Conservation (phyloP, 2,888 invertebrate genomes). For the Cylindroiulus punctatus region DNA sequence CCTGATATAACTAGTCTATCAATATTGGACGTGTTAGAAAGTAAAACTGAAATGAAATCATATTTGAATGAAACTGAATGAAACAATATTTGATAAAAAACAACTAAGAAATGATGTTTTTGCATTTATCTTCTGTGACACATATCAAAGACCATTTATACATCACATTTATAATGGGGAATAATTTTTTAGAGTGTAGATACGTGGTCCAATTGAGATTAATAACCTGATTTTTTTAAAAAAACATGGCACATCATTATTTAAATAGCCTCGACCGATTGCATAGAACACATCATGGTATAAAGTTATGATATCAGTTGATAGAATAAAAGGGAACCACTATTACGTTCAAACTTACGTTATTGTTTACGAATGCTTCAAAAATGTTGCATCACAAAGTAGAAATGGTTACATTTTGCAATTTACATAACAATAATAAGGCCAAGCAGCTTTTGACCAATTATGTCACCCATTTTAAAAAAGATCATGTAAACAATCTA, state of each 20-base stretch:
- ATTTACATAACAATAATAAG: too few relatives aligned
- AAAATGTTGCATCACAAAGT: too few relatives aligned
- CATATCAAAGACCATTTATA: background rate
- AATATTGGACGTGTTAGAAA: too few relatives aligned
- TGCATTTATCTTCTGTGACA: background rate
- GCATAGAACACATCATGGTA: slow-evolving; percentile 27
- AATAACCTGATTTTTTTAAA: background rate
- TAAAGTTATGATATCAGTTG: background rate
- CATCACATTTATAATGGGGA: background rate
- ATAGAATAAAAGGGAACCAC: background rate
- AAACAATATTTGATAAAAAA: too few relatives aligned
- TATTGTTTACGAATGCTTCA: too few relatives aligned
- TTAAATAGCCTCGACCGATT: background rate
- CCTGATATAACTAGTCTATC: background rate
- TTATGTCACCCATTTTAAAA: background rate
- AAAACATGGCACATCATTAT: slow-evolving; percentile 37
- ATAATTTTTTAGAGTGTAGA: background rate
- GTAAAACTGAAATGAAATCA: too few relatives aligned
- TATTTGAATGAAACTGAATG: background rate
- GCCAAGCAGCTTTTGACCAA: background rate
- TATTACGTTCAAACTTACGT: background rate
- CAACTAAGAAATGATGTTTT: too few relatives aligned
- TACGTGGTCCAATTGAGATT: background rate
- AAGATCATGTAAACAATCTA: background rate
- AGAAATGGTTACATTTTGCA: background rate